Percentiles rank a stretch among this genome's conserved stretches.
Evolutionary conservation across 2,797 vertebrate species (phyloP).

Genomic region (Pseudochromis fuscus): DNA sequence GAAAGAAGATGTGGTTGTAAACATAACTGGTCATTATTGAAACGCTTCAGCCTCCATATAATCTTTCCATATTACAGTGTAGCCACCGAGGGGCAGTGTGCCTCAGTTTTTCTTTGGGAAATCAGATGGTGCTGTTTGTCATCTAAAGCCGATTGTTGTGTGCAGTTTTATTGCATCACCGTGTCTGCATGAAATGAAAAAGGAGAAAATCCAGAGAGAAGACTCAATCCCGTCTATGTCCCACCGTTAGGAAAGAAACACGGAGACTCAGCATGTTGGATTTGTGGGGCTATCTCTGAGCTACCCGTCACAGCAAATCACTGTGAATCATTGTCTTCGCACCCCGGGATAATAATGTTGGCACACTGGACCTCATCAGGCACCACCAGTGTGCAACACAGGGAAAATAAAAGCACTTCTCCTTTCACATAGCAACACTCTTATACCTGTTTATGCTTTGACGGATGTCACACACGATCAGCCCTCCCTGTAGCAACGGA

Average conservation of each 20-base stretch:
- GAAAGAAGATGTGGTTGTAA: constrained; percentile 26
- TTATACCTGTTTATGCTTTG: constrained; percentile 44
- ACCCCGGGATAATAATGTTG: constrained; percentile 38
- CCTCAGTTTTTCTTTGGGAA: constrained; percentile 42
- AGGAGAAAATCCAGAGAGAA: constrained; percentile 27
- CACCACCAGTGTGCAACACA: background rate
- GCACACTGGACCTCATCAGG: constrained; percentile 37
- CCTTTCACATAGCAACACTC: constrained; percentile 48
- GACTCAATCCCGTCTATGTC: constrained; percentile 28
- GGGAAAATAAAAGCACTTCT: constrained; percentile 32
- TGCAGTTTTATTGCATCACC: constrained; percentile 22
- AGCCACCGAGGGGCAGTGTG: constrained; percentile 68
- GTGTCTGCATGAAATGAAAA: constrained; percentile 12
- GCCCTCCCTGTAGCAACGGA: constrained; percentile 19
- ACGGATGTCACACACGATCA: constrained; percentile 54
- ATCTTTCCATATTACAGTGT: constrained; percentile 22
- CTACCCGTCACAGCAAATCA: constrained; percentile 30
- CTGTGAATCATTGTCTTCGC: constrained; percentile 21
- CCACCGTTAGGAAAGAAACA: constrained; percentile 7
- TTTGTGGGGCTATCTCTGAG: constrained; percentile 13
- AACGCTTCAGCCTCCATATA: constrained; percentile 27
- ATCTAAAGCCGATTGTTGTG: constrained; percentile 24
- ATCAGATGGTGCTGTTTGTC: constrained; percentile 3
- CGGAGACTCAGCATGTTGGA: constrained; percentile 19
- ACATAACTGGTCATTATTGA: constrained; percentile 38